Evolutionary conservation across 2,888 invertebrate genomes (phyloP).

Genomic region (Andrena trimmerana): DNA sequence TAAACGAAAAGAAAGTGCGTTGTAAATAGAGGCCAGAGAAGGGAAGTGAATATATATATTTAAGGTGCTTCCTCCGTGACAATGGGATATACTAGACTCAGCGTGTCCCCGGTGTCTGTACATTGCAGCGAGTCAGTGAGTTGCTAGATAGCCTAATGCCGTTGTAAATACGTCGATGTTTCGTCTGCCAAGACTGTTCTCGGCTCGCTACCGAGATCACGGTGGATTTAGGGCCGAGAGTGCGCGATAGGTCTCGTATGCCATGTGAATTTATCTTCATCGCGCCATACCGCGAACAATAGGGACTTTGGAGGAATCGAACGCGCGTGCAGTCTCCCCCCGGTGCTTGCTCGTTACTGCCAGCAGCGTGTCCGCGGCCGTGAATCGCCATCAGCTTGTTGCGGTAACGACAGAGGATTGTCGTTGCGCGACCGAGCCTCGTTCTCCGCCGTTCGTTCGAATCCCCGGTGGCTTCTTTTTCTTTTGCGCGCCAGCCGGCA

Average conservation of each 20-base stretch:
- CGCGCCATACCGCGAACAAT: conserved; percentile 20
- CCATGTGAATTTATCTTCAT: conserved; percentile 40
- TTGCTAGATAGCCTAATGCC: conserved; percentile 64
- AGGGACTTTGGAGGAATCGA: conserved; percentile 28
- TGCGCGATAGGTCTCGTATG: conserved; percentile 47
- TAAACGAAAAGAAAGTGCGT: conserved; percentile 10
- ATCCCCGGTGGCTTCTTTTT: not conserved
- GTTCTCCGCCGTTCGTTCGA: not conserved
- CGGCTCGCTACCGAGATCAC: conserved; percentile 37
- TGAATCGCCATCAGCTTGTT: not conserved
- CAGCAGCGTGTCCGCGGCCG: conserved; percentile 3
- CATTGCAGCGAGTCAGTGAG: conserved; percentile 59
- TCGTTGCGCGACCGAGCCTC: not conserved
- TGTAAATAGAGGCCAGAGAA: conserved; percentile 39
- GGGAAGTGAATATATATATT: conserved; percentile 57
- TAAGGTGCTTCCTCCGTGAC: conserved; percentile 64
- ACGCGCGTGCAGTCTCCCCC: conserved; percentile 5
- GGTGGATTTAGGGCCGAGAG: conserved; percentile 48
- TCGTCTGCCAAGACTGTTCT: conserved; percentile 18
- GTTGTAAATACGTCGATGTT: conserved; percentile 67
- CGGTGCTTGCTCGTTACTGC: conserved; percentile 12
- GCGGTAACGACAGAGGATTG: not conserved
- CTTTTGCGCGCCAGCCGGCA: conserved; percentile 5
- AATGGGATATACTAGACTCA: conserved; percentile 24
- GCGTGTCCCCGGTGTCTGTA: conserved; percentile 51